Evolutionary conservation across 2,113 vertebrate genomes (phyloP), one percentile per base, ranked within the genome.

Genomic region (Cacatua alba): DNA sequence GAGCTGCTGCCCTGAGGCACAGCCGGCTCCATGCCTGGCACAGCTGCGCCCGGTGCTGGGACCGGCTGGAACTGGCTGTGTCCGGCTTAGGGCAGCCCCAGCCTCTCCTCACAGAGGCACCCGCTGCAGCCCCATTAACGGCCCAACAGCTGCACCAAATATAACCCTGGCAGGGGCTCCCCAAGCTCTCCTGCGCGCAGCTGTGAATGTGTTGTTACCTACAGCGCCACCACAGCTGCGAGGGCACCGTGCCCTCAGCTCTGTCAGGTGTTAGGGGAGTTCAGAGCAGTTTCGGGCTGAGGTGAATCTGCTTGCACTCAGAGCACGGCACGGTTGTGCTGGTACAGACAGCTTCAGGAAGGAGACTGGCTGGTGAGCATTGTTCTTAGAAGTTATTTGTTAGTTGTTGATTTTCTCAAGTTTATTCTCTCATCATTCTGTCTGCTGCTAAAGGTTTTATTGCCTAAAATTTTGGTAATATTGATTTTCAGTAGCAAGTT

Each of bases 41-140:
- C 62, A 20, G 55, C 52, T 13, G 35, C 2, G 11, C 31, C 7
- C 44, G 9, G 6, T 5, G 41, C 7, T 3, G 20, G 20, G 1
- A 17, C 14, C 1, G 0, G 9, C 24, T 17, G 19, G 53, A 39
- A 46, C 44, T 11, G 1, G n/a, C 7, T 21, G 7, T 7, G 7
- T 15, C 21, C 1, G 1, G 14, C 4, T 13, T 1, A 1, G 15
- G 28, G 44, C 52, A 31, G 29, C 49, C 53, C 7, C 3, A 0
- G 3, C n/a, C n/a, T 13, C 29, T n/a, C 41, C 31, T 57, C 55
- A 21, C 31, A n/a, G 31, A 21, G 1, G 17, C 8, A 14, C 19
- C 19, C 8, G 2, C 55, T 13, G 15, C 11, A 18, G 16, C 67
- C 17, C 17, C 57, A 24, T 59, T 59, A 59, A n/a, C 6, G 4